These are phyloP conservation scores for Platysteira castanea DNA, from an alignment of 2,113 vertebrate species.

Conservation along the genomic window DNA sequence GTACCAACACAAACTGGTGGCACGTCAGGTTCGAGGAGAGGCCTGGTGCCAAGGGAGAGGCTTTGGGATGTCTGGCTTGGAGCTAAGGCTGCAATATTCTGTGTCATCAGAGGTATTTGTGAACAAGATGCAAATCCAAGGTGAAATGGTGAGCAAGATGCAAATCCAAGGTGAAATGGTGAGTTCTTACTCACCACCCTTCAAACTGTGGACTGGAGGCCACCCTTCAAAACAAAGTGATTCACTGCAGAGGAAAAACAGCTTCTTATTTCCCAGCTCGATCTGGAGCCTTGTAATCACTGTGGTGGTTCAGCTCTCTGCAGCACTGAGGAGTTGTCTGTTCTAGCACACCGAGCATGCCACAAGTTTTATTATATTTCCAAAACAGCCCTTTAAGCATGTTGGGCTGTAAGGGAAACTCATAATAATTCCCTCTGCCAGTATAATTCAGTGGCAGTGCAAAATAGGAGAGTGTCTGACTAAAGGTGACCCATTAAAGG, in stretches of 20 bases:
- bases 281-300: neutral
- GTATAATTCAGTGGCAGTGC: neutral
- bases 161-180: neutral
- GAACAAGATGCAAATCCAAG: neutral
- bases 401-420: neutral
- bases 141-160: neutral
- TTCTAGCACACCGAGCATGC: neutral
- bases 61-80: neutral
- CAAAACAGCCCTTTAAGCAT: neutral
- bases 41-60: neutral
- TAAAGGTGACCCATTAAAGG: neutral
- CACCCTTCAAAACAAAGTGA: neutral
- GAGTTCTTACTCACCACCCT: neutral
- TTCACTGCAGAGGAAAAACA: neutral
- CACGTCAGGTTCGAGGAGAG: neutral
- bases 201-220: neutral
- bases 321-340: neutral
- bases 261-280: neutral
- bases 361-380: conserved; percentile 1
- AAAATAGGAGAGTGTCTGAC: neutral
- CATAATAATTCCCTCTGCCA: neutral
- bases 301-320: neutral
- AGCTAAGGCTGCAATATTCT: neutral
- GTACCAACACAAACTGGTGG: neutral
- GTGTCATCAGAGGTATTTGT: neutral